A percentile compares a stretch with the other conserved stretches of the same genome.
Conservation (phyloP, 2,113 vertebrate genomes). For the Mus pahari region DNA sequence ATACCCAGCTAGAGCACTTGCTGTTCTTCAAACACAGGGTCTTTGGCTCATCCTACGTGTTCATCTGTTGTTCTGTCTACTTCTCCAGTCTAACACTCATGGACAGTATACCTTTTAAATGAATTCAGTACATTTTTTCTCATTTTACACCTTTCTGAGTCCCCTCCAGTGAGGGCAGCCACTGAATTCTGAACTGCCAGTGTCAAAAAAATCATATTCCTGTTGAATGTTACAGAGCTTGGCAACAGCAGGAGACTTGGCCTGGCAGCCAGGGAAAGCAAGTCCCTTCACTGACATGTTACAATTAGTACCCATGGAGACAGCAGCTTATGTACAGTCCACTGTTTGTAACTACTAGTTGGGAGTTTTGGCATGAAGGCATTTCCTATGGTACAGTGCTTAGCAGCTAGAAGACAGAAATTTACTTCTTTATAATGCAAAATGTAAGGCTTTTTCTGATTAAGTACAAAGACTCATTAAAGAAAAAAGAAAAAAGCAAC, state of each 20-base stretch:
- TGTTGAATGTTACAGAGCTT: conserved; percentile 55
- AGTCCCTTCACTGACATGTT: conserved; percentile 68
- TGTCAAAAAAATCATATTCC: conserved; percentile 69
- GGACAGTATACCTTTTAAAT: conserved; percentile 26
- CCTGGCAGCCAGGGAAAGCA: conserved; percentile 44
- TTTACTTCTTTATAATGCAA: conserved; percentile 55
- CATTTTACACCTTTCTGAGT: conserved; percentile 60
- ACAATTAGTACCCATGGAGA: conserved; percentile 69
- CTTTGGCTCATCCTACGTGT: conserved; percentile 53
- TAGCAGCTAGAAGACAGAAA: conserved; percentile 52
- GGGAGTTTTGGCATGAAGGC: conserved; percentile 54
- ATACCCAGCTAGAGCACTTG: background rate
- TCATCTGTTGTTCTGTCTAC: conserved; percentile 10
- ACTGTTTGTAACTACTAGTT: conserved; percentile 63
- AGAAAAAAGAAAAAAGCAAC: background rate
- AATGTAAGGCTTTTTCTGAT: conserved; percentile 63
- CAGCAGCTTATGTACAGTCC: conserved; percentile 58
- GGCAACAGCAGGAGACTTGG: conserved; percentile 49
- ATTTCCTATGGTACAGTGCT: conserved; percentile 57
- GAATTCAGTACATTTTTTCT: conserved; percentile 40
- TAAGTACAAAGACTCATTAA: conserved; percentile 9
- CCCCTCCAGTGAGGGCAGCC: conserved; percentile 47
- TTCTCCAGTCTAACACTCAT: conserved; percentile 48
- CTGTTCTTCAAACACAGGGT: conserved; percentile 44
- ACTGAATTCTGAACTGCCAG: conserved; percentile 56